Base-by-base conservation (phyloP, 2,797 vertebrate genomes). In the Hirundo rustica region DNA sequence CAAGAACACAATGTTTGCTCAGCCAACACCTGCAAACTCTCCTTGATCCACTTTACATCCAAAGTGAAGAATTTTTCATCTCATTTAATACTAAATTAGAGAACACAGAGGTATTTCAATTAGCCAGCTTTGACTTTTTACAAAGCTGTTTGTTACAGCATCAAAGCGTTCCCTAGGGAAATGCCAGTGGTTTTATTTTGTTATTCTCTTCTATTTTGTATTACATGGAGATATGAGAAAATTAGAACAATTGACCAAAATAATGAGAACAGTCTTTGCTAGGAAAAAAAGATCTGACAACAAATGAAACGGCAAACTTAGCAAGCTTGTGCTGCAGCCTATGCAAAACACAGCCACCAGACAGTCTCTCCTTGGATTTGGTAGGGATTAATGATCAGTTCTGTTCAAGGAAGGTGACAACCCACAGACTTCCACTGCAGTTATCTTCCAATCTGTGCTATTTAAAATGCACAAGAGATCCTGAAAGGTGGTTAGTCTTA, bases 81-180 rank as follows among this genome's bases (percentile, higher is more conserved):
- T 64, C 22, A 61, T 83, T 94, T 95, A 89, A 80, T 73, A 68
- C 22, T 54, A 44, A 80, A 72, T 88, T 51, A 87, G 53, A 91
- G 38, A 73, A 93, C 53, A 88, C 0, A 44, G 38, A 72, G 53
- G 60, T 73, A 89, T 80, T 94, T 91, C 86, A 89, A 83, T 94
- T 83, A 95, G 42, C 30, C 40, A 85, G 75, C 61, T 92, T 36
- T 85, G 57, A 74, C 38, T 83, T 94, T 74, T 65, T 57, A 85
- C 53, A 88, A 88, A 95, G 68, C 38, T 76, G 75, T 93, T 92
- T 94, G 84, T 74, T 85, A 80, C 72, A 92, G 48, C 83, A 94
- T 91, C 91, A 92, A 95, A 96, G 84, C 1, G 0, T 34, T 96
- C 68, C 91, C 67, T 36, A 58, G 10, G 17, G 89, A n/a, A 79